phyloP scores from a whole-genome alignment of 2,888 invertebrate genomes.

The Harpalus rubripes region DNA sequence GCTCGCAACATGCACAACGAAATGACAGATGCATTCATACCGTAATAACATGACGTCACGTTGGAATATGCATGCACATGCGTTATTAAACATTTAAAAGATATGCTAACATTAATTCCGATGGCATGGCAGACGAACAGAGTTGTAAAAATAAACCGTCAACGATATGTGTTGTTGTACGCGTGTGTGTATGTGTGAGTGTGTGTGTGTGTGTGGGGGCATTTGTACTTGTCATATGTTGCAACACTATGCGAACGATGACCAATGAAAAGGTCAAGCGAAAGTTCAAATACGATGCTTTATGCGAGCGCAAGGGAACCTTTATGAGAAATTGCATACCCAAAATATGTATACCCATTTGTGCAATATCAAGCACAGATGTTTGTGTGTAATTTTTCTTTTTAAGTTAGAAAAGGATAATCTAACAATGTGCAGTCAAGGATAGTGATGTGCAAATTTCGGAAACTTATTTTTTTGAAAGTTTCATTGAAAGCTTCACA shows the following conservation, averaged over 20 bases:
- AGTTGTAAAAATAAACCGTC: slow-evolving; percentile 57
- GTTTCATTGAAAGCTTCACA: no score
- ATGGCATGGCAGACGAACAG: slow-evolving; percentile 39
- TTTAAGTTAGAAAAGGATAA: background rate
- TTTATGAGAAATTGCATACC: background rate
- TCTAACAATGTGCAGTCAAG: no score
- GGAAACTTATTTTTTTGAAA: no score
- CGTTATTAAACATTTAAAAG: slow-evolving; percentile 67
- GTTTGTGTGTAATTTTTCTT: no score
- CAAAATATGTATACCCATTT: background rate
- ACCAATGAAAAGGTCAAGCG: slow-evolving; percentile 43
- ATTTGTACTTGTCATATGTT: slow-evolving; percentile 31
- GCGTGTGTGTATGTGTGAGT: background rate
- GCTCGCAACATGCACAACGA: slow-evolving; percentile 53
- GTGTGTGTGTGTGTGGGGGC: background rate
- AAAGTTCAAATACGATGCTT: slow-evolving; percentile 36
- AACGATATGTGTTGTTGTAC: slow-evolving; percentile 25
- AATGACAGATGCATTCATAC: slow-evolving; percentile 66
- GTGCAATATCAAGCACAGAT: background rate
- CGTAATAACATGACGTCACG: slow-evolving; percentile 63
- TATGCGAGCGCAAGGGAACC: background rate
- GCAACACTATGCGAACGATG: slow-evolving; percentile 21
- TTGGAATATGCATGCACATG: slow-evolving; percentile 61
- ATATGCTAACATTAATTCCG: slow-evolving; percentile 56
- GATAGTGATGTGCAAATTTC: no score